Evolutionary conservation across 2,113 vertebrate genomes (phyloP).

Genomic region (Dendropsophus ebraccatus): DNA sequence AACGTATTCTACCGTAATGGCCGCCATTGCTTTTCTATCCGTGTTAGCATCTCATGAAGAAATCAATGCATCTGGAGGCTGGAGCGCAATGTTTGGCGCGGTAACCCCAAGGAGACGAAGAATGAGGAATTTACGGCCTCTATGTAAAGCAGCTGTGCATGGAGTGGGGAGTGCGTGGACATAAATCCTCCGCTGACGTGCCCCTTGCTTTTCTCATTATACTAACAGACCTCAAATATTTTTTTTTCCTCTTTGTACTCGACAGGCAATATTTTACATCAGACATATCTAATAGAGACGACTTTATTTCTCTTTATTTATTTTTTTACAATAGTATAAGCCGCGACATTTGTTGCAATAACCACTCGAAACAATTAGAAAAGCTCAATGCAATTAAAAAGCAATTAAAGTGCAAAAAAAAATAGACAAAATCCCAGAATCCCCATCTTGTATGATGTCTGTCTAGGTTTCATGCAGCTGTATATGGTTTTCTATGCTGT

Average conservation of each 20-base stretch:
- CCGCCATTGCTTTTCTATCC: slow-evolving; percentile 38
- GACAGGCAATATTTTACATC: slow-evolving; percentile 19
- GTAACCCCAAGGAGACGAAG: background rate
- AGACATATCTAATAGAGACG: slow-evolving; percentile 22
- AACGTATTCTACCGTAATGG: slow-evolving; percentile 10
- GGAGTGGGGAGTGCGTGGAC: background rate
- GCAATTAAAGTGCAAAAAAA: background rate
- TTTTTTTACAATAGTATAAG: background rate
- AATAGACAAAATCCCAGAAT: too few species aligned
- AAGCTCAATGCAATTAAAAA: background rate
- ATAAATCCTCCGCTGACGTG: slow-evolving; percentile 49
- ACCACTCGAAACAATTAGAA: background rate
- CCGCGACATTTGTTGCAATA: slow-evolving; percentile 17
- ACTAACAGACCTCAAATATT: background rate
- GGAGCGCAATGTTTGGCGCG: background rate
- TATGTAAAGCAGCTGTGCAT: slow-evolving; percentile 41
- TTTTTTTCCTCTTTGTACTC: slow-evolving; percentile 31
- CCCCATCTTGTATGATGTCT: background rate
- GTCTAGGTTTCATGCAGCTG: too few species aligned
- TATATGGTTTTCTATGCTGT: too few species aligned
- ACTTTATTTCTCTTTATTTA: slow-evolving; percentile 1
- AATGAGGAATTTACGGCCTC: slow-evolving; percentile 10
- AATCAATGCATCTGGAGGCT: slow-evolving; percentile 20
- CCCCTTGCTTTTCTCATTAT: slow-evolving; percentile 48
- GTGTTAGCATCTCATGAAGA: slow-evolving; percentile 26